Evolutionary conservation across 1,140 invertebrate genomes (phyloP).

Genomic region (Euura saliciscinereae): DNA sequence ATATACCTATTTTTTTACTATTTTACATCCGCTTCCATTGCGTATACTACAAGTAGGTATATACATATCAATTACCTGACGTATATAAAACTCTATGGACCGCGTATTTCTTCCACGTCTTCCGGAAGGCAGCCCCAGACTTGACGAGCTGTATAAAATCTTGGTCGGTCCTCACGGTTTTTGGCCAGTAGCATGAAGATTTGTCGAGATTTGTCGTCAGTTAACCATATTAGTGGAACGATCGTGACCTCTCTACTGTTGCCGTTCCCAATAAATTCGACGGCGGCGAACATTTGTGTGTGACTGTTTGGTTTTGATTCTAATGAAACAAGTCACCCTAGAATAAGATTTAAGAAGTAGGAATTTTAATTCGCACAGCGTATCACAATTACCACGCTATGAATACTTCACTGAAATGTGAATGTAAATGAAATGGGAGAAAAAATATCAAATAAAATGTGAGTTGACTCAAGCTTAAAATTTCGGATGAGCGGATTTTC

Average conservation of each 20-base stretch:
- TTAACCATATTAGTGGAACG: background rate
- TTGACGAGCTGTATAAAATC: constrained; percentile 1
- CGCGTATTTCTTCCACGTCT: background rate
- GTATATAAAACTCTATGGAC: background rate
- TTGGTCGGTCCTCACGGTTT: background rate
- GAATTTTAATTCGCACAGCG: too few relatives aligned
- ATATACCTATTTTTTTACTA: background rate
- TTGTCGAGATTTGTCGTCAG: background rate
- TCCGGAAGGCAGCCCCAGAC: background rate
- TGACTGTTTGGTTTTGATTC: background rate
- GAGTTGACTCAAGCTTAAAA: too few relatives aligned
- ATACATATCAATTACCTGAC: background rate
- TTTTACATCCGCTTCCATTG: background rate
- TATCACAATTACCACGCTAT: too few relatives aligned
- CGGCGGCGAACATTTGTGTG: background rate
- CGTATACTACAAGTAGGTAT: background rate
- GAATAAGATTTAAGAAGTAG: background rate
- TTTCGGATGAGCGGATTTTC: too few relatives aligned
- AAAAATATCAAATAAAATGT: too few relatives aligned
- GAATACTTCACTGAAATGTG: too few relatives aligned
- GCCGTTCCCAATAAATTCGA: background rate
- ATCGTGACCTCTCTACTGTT: background rate
- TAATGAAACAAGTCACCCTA: background rate
- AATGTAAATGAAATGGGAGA: too few relatives aligned
- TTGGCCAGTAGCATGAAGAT: background rate